Base-by-base conservation (phyloP, 1,140 invertebrate genomes). In the Brachionus paranguensis region DNA sequence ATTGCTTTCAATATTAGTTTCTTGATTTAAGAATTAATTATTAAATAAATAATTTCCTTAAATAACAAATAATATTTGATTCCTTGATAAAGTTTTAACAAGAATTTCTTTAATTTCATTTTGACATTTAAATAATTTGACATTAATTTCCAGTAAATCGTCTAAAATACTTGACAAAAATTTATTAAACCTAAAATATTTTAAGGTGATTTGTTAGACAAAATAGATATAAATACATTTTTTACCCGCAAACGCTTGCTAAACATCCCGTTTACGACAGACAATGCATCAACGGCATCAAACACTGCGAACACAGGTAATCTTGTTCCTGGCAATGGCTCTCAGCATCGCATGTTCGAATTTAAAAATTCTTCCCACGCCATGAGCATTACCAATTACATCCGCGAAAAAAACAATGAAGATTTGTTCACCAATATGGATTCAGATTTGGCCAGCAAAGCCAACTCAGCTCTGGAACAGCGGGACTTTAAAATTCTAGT, bases 371-470 rank as follows among this genome's bases (percentile, higher is more conserved):
- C 78, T 64, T 68, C 53, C 4, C 78, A 81, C 12, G 78, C 78
- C 20, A 60, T 81, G 53, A 81, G 78, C 41, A 81, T 81, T 12
- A 81, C 50, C 10, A 81, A 81, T 47, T 81, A 81, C 27, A 81
- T 81, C 0, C 53, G 78, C 3, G 78, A 81, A 45, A 60, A 65
- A 68, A 81, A 81, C 41, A 81, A 81, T 20, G 78, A 81, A 41
- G 53, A 81, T 81, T 64, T 81, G 11, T 81, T 81, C 12, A 64
- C 50, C 10, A 55, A 2, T 1, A 79, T 64, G 11, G 55, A 79
- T 11, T 64, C 76, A 10, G 76, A 55, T 64, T 12, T 55, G 41
- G 14, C 10, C 24, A 64, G 14, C 27, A 64, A 64, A 55, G 8
- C 50, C 6, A 37, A 33, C 14, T 55, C 55, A 37, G 41, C 29